These are phyloP conservation scores for Tichodroma muraria DNA, from an alignment of 2,113 vertebrate genomes.

Conservation along the genomic window DNA sequence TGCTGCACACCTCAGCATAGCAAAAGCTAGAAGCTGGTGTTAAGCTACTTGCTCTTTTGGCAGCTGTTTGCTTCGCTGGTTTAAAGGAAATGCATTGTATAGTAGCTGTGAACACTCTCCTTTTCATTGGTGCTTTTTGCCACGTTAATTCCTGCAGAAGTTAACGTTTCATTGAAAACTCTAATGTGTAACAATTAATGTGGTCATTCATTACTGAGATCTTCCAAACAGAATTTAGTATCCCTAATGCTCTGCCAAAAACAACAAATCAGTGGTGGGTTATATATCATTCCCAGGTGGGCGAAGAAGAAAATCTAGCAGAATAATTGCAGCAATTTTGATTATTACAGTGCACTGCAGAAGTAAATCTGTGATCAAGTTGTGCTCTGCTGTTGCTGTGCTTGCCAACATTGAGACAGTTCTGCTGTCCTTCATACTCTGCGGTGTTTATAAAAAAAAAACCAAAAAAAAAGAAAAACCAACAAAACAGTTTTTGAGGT, in stretches of 20 bases:
- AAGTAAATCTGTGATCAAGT: constrained; percentile 17
- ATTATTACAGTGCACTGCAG: constrained; percentile 18
- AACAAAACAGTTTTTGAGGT: neutral
- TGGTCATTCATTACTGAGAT: neutral
- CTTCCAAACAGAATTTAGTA: constrained; percentile 15
- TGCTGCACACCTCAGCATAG: neutral
- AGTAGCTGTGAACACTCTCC: neutral
- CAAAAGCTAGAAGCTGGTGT: neutral
- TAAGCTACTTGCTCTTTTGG: constrained; percentile 38
- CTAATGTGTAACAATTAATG: neutral
- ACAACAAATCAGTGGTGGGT: neutral
- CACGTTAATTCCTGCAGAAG: neutral
- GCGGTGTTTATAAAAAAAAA: neutral
- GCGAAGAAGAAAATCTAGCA: constrained; percentile 11
- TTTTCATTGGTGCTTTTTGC: constrained; percentile 21
- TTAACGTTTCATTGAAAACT: constrained; percentile 30
- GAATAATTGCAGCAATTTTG: constrained; percentile 36
- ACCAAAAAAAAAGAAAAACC: neutral
- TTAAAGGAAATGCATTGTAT: constrained; percentile 1
- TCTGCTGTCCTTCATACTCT: neutral
- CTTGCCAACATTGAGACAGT: neutral
- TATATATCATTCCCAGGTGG: constrained; percentile 19
- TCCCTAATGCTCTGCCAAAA: constrained; percentile 19
- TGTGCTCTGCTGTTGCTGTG: neutral
- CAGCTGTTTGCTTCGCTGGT: constrained; percentile 6